These are phyloP conservation scores for Nasonia longicornis DNA, from an alignment of 1,140 invertebrate species.

Conservation along the genomic window DNA sequence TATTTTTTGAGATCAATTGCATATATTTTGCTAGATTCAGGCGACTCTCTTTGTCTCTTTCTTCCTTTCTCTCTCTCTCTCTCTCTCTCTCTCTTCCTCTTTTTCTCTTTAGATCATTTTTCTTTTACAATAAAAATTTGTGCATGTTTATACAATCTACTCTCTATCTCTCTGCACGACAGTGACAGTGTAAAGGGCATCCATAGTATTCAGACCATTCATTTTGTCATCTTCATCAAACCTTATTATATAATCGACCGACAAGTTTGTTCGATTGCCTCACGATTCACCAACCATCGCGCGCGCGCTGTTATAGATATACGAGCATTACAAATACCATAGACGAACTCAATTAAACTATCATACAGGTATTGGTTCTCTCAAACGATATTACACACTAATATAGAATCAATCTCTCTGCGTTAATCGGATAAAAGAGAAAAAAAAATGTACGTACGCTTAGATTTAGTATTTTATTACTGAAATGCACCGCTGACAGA, in stretches of 20 bases:
- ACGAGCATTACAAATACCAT: no score
- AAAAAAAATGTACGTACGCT: constrained; percentile 41
- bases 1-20: constrained; percentile 14
- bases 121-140: constrained; percentile 37
- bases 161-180: constrained; percentile 29
- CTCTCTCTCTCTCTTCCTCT: constrained; percentile 21
- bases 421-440: constrained; percentile 3
- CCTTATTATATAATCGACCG: constrained; percentile 1
- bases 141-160: constrained; percentile 28
- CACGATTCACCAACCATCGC: background rate
- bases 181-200: constrained; percentile 27
- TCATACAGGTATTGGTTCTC: constrained; percentile 44
- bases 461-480: constrained; percentile 61
- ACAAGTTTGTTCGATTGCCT: background rate
- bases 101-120: constrained; percentile 14
- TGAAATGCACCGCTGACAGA: constrained; percentile 66
- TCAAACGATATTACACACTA: constrained; percentile 4
- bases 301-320: background rate
- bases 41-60: constrained; percentile 5
- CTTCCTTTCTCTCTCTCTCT: background rate
- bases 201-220: constrained; percentile 27
- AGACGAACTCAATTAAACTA: background rate
- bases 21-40: constrained; percentile 14
- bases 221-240: constrained; percentile 25
- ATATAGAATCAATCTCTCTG: no score